phyloP scores from a whole-genome alignment of 2,113 vertebrate species.

The Pelmatolapia mariae region DNA sequence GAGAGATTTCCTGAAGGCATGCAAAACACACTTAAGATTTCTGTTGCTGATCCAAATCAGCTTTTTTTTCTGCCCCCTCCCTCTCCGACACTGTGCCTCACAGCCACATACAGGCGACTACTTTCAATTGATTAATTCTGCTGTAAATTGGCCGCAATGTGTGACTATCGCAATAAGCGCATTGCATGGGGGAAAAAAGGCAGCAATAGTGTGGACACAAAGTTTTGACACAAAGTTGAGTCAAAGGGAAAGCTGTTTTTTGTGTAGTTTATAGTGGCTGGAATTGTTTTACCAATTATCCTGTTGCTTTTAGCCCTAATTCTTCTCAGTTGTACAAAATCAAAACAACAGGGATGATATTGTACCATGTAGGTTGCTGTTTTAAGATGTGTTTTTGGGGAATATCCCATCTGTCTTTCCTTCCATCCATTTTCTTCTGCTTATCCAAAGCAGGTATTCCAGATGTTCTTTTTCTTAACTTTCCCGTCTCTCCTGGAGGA shows the following conservation, averaged over 20 bases:
- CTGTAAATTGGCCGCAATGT: constrained; percentile 57
- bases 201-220: background rate
- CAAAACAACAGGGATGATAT: background rate
- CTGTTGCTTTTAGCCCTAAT: background rate
- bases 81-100: constrained; percentile 31
- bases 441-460: background rate
- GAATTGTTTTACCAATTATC: background rate
- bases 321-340: background rate
- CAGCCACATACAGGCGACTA: constrained; percentile 34
- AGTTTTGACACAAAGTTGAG: constrained; percentile 18
- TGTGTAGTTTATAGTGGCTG: background rate
- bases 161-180: constrained; percentile 53
- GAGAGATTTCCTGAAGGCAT: constrained; percentile 65
- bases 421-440: background rate
- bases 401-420: background rate
- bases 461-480: background rate
- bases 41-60: constrained; percentile 63
- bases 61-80: background rate
- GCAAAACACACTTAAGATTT: constrained; percentile 51
- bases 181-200: background rate
- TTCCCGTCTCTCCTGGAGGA: background rate
- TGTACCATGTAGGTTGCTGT: background rate
- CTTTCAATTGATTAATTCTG: constrained; percentile 58
- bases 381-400: background rate
- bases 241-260: background rate